A percentile compares a stretch with the other conserved stretches of the same genome.
phyloP scores from a whole-genome alignment of 2,888 invertebrate species.

The Smittia sp. region DNA sequence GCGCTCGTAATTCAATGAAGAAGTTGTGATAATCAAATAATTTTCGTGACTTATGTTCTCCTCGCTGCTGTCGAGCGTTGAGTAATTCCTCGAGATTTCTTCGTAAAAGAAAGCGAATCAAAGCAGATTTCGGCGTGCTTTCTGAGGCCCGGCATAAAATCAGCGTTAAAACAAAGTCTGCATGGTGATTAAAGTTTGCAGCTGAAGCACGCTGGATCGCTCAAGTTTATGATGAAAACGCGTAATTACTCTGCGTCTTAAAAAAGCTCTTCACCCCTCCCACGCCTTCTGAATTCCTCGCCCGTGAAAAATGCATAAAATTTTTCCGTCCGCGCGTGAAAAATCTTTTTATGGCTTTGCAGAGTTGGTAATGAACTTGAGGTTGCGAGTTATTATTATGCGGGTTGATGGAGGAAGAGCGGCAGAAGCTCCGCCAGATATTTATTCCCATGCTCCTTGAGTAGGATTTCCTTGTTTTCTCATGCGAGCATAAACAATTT shows the following conservation, averaged over 20 bases:
- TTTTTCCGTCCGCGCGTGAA: neutral
- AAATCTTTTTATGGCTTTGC: neutral
- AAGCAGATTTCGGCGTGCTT: neutral
- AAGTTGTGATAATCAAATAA: neutral
- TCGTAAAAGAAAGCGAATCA: constrained; percentile 23
- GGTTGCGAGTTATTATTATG: constrained; percentile 12
- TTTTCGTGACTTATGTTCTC: neutral
- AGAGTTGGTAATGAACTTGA: constrained; percentile 23
- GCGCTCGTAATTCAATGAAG: neutral
- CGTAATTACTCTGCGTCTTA: neutral
- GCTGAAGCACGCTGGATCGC: neutral
- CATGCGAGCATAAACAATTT: neutral
- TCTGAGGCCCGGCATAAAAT: neutral
- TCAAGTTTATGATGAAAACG: constrained; percentile 1
- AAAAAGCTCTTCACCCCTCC: neutral
- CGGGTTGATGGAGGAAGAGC: constrained; percentile 16
- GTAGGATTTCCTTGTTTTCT: neutral
- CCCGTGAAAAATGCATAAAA: constrained; percentile 22
- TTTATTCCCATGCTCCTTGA: neutral
- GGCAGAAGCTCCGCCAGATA: neutral
- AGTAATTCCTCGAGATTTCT: too few species aligned
- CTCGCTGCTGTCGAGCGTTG: too few species aligned
- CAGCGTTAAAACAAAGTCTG: neutral
- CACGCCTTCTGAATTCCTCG: neutral
- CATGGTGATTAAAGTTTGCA: neutral